Evolutionary conservation across 2,888 invertebrate genomes (phyloP).

Genomic region (Tortrix viridana): DNA sequence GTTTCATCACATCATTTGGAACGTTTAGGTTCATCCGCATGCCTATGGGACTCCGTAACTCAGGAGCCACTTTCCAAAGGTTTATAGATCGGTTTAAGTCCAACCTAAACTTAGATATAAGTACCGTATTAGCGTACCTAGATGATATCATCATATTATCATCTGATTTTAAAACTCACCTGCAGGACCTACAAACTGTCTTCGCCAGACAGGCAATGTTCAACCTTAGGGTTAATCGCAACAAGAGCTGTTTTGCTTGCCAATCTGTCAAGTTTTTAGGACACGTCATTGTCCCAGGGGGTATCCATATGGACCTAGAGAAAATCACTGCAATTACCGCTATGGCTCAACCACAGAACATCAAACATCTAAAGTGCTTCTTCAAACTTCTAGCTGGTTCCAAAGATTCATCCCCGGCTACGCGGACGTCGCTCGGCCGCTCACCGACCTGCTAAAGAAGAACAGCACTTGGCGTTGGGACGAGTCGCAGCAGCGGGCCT

Average conservation of each 20-base stretch:
- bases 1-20: conserved; percentile 23
- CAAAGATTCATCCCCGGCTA: too few species aligned
- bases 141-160: conserved; percentile 37
- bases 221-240: conserved; percentile 44
- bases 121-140: conserved; percentile 44
- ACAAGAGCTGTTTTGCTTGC: too few species aligned
- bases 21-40: conserved; percentile 43
- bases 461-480: too few species aligned
- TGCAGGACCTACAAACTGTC: conserved; percentile 46
- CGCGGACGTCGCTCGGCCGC: too few species aligned
- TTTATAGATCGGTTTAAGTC: conserved; percentile 45
- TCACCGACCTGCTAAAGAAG: too few species aligned
- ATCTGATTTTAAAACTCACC: conserved; percentile 43
- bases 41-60: conserved; percentile 32
- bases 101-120: conserved; percentile 34
- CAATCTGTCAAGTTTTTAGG: too few species aligned
- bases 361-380: too few species aligned
- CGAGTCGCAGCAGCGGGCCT: too few species aligned
- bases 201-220: conserved; percentile 42
- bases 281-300: too few species aligned
- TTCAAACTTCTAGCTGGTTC: too few species aligned
- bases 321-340: conserved; percentile 47
- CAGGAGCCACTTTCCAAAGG: conserved; percentile 43
- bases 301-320: conserved; percentile 41
- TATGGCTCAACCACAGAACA: conserved; percentile 42